Evolutionary conservation across 2,888 invertebrate species (phyloP).

Genomic region (Cynaeus angustus): DNA sequence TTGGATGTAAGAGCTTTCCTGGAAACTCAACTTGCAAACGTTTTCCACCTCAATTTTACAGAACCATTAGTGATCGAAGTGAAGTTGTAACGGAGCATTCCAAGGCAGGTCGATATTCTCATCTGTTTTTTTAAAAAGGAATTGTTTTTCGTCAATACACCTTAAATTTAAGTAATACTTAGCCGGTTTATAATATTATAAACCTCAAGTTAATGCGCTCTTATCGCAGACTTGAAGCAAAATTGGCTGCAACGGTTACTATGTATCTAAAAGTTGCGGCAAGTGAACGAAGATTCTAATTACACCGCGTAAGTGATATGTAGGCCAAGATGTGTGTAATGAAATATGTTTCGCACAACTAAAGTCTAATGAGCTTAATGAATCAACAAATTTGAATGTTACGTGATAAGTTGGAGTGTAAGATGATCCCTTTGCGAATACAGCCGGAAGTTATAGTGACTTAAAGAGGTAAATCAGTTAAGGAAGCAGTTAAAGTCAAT

Average conservation of each 20-base stretch:
- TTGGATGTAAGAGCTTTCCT: not conserved
- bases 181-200: not conserved
- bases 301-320: too few relatives aligned
- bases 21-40: slow-evolving; percentile 4
- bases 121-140: too few relatives aligned
- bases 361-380: slow-evolving; percentile 5
- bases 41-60: not conserved
- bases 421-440: slow-evolving; percentile 2
- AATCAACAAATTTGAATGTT: slow-evolving; percentile 11
- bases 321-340: not conserved
- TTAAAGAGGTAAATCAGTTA: slow-evolving; percentile 15
- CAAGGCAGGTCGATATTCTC: not conserved
- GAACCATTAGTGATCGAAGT: slow-evolving; percentile 11
- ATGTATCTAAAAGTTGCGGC: too few relatives aligned
- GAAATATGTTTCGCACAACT: slow-evolving; percentile 9
- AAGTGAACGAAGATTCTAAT: too few relatives aligned
- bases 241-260: too few relatives aligned
- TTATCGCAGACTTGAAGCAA: not conserved
- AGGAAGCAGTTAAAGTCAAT: slow-evolving; percentile 24
- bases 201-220: not conserved
- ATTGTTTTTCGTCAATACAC: not conserved
- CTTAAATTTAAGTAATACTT: not conserved
- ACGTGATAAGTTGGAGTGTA: slow-evolving; percentile 11
- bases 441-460: not conserved
- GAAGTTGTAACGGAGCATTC: not conserved